phyloP scores from a whole-genome alignment of 2,113 vertebrate genomes.

The Mellivora capensis region DNA sequence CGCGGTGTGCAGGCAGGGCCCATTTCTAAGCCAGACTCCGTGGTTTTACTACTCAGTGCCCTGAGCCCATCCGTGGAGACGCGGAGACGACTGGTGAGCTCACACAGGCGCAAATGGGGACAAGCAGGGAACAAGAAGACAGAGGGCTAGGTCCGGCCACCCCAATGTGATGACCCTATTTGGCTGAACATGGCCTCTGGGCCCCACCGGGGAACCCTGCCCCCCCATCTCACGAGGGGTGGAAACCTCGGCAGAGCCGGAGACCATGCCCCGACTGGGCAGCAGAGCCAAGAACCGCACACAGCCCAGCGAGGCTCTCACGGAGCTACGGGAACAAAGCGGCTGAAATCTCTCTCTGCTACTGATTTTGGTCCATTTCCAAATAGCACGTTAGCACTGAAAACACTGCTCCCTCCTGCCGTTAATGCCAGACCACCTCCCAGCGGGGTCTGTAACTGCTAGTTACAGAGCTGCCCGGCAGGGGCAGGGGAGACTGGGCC shows the following conservation, averaged over 20 bases:
- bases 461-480: no score
- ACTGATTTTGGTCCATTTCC: neutral
- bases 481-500: neutral
- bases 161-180: rapidly evolving
- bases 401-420: neutral
- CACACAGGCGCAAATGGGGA: neutral
- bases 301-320: no score
- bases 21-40: neutral
- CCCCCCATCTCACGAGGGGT: neutral
- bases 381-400: neutral
- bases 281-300: neutral
- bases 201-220: neutral
- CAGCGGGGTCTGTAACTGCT: neutral
- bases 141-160: neutral
- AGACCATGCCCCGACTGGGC: neutral
- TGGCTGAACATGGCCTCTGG: neutral
- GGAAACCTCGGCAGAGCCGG: neutral
- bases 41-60: neutral
- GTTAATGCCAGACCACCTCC: no score
- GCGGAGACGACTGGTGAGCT: neutral
- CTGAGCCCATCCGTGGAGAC: neutral
- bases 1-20: no score
- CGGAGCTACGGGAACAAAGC: rapidly evolving
- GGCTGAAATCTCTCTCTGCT: neutral
- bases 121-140: neutral